phyloP scores from a whole-genome alignment of 2,888 invertebrate genomes.

The Clanis bilineata region DNA sequence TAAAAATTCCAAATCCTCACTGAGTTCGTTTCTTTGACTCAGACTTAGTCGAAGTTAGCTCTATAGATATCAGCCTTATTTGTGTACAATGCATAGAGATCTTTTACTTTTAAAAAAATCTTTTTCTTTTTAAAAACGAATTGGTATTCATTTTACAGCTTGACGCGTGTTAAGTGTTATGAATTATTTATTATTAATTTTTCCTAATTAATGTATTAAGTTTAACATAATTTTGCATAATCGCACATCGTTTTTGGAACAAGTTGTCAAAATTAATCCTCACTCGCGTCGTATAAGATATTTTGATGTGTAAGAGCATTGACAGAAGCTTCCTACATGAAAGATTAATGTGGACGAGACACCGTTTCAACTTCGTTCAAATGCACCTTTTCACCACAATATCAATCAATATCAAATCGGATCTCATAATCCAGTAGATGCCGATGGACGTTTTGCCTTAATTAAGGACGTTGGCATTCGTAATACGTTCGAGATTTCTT shows the following conservation, averaged over 20 bases:
- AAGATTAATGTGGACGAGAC: slow-evolving; percentile 32
- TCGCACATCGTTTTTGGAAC: slow-evolving; percentile 38
- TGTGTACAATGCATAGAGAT: background rate
- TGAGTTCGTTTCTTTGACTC: too few species aligned
- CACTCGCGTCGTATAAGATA: slow-evolving; percentile 40
- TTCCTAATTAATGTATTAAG: slow-evolving; percentile 5
- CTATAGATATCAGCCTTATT: too few species aligned
- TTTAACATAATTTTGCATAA: slow-evolving; percentile 19
- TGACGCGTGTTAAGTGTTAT: background rate
- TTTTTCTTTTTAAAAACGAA: background rate
- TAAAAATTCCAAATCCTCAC: too few species aligned
- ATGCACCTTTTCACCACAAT: slow-evolving; percentile 54
- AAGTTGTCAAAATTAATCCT: slow-evolving; percentile 58
- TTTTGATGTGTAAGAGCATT: slow-evolving; percentile 21
- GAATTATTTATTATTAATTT: background rate
- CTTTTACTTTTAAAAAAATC: background rate
- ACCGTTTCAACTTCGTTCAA: slow-evolving; percentile 25
- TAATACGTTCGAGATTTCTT: slow-evolving; percentile 25
- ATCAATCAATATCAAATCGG: slow-evolving; percentile 73
- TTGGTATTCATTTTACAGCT: too few species aligned
- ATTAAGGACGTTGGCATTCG: slow-evolving; percentile 60
- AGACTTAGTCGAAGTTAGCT: too few species aligned
- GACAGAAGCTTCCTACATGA: slow-evolving; percentile 37
- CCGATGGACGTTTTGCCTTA: slow-evolving; percentile 54
- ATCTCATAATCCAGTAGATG: slow-evolving; percentile 61